Evolutionary conservation across 2,888 invertebrate genomes (phyloP), one percentile per base, ranked within the genome.

Genomic region (Leucophenga montana): DNA sequence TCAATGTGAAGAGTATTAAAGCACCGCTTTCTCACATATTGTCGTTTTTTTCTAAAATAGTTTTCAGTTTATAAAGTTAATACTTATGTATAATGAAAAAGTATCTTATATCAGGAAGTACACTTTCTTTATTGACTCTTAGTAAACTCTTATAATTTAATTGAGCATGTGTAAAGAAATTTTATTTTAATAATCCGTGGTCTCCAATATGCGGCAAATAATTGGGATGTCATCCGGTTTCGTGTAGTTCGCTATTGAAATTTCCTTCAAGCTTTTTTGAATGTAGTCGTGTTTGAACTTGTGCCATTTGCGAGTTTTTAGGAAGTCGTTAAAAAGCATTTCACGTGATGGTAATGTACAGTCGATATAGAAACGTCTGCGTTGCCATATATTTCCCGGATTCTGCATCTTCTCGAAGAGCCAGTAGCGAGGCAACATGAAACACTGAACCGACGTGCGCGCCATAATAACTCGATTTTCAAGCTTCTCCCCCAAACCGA

Each of bases 401-500:
- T 89, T 89, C 76, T 88, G 88, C 5, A 80, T 72, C 18, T 80
- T 91, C 76, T 93, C 92, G 50, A 92, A 83, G 18, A 95, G 88
- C 92, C 93, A 94, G 79, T 92, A 92, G 72, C 92, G 91, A 0
- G 95, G 95, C 69, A 95, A 86, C 48, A 93, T 86, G 81, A 95
- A 89, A 77, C 94, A 94, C 76, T 91, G 91, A 5, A 93, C 92
- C 0, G 90, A 90, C 0, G 91, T 91, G 54, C 91, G 84, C 0
- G 94, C 92, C 66, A 94, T 90, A 31, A 95, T 91, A 5, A 93
- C 90, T 14, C 94, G 91, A 83, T 93, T 91, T 0, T 90, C 88
- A 90, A 92, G 91, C 71, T 91, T 90, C 85, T 95, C 94, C 0
- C 94, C 94, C 54, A 94, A 89, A 4, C 93, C 93, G 77, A 95